phyloP scores from a whole-genome alignment of 2,797 vertebrate species.

The Sarcoramphus papa region DNA sequence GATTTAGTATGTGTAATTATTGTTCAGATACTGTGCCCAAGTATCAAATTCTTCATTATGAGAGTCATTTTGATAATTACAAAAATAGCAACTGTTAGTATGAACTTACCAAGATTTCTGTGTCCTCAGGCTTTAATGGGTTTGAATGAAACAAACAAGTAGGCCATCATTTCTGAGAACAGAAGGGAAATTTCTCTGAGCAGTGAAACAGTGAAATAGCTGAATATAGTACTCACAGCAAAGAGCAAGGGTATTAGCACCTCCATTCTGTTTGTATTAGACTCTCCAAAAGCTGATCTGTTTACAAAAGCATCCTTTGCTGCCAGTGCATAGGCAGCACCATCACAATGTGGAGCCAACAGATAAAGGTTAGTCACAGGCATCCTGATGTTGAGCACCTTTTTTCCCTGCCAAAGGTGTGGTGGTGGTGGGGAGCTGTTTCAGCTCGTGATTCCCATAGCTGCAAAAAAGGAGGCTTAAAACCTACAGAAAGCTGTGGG shows the following conservation, averaged over 20 bases:
- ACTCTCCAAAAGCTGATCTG: not conserved
- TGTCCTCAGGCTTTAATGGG: conserved; percentile 28
- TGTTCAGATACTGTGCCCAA: not conserved
- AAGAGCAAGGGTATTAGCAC: not conserved
- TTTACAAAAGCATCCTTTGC: not conserved
- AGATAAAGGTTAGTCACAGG: not conserved
- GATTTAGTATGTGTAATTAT: not conserved
- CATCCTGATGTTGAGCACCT: not conserved
- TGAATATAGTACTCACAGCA: not conserved
- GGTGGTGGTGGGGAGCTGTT: not conserved
- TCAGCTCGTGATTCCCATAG: not conserved
- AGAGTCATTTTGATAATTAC: not conserved
- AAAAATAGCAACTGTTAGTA: not conserved
- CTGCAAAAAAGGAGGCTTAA: not conserved
- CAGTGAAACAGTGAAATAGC: not conserved
- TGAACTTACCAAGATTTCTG: conserved; percentile 20
- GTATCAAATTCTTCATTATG: not conserved
- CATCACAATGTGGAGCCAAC: not conserved
- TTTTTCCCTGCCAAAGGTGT: not conserved
- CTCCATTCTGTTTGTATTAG: not conserved
- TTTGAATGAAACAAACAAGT: not conserved
- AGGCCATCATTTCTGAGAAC: not conserved
- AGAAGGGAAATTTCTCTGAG: not conserved
- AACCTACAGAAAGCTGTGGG: not conserved
- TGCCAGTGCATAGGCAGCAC: not conserved